These are phyloP conservation scores for Tenthredo mesomela DNA, from an alignment of 2,888 invertebrate genomes.

Conservation along the genomic window DNA sequence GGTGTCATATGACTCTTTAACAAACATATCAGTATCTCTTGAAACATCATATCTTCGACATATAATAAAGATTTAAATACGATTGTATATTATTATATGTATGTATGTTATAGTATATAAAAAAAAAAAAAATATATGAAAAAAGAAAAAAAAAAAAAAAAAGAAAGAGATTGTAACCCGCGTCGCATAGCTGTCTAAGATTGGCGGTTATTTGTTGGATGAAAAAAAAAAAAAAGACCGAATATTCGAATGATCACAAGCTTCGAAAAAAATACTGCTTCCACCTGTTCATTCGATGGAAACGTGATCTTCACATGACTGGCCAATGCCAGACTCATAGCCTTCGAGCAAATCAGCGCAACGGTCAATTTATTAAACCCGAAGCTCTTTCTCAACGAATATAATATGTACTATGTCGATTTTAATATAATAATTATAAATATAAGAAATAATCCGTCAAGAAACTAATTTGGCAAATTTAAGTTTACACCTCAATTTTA, in stretches of 20 bases:
- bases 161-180: not conserved
- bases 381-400: not conserved
- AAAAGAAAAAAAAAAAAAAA: not conserved
- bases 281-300: constrained; percentile 44
- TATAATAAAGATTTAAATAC: not conserved
- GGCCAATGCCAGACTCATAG: constrained; percentile 26
- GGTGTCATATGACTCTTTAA: constrained; percentile 26
- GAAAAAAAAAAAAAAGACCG: not conserved
- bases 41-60: constrained; percentile 35
- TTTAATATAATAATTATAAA: not conserved
- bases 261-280: not conserved
- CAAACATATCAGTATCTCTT: constrained; percentile 41
- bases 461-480: not conserved
- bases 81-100: not conserved
- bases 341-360: constrained; percentile 37
- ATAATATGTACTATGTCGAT: not conserved
- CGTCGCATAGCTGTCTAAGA: not conserved
- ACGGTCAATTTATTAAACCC: not conserved
- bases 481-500: not conserved
- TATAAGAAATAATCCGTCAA: not conserved
- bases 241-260: not conserved
- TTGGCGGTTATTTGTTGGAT: not conserved
- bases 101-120: not conserved
- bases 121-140: not conserved
- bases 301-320: constrained; percentile 46